Evolutionary conservation across 30 jellyfish, hydroid and myxozoan genomes (phyloP).

Genomic region (Aurelia sp.): DNA sequence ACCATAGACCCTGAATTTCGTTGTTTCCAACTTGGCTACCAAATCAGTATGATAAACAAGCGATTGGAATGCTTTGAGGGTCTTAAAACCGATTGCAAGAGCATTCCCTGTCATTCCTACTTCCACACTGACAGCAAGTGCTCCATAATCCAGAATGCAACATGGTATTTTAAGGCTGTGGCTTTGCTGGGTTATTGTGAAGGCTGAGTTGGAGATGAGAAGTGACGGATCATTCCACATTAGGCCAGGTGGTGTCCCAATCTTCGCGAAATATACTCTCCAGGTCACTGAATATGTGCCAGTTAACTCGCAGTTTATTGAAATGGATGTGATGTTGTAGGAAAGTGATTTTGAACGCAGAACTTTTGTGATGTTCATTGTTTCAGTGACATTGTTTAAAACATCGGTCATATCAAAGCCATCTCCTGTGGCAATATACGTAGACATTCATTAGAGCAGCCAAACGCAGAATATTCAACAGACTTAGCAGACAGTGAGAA

Average conservation of each 20-base stretch:
- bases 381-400: not conserved
- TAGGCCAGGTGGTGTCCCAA: conserved; percentile 8
- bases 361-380: not conserved
- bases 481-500: too few relatives aligned
- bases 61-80: not conserved
- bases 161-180: conserved; percentile 47
- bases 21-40: conserved; percentile 24
- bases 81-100: not conserved
- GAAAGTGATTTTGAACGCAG: conserved; percentile 21
- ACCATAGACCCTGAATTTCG: conserved; percentile 17
- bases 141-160: conserved; percentile 39
- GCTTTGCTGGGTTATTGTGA: conserved; percentile 12
- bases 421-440: conserved; percentile 11
- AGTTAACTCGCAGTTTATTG: conserved; percentile 33
- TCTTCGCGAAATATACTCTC: conserved; percentile 26
- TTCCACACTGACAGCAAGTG: conserved; percentile 30
- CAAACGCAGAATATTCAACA: too few relatives aligned
- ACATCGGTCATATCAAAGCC: conserved; percentile 9
- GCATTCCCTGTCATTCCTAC: conserved; percentile 31
- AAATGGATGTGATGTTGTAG: conserved; percentile 30
- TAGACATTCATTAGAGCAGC: too few relatives aligned
- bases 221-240: conserved; percentile 9
- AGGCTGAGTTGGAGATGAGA: conserved; percentile 6
- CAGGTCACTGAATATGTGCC: conserved; percentile 19
- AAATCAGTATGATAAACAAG: conserved; percentile 28